phyloP scores from a whole-genome alignment of 2,888 invertebrate species.

The Chrysolina oricalcia region DNA sequence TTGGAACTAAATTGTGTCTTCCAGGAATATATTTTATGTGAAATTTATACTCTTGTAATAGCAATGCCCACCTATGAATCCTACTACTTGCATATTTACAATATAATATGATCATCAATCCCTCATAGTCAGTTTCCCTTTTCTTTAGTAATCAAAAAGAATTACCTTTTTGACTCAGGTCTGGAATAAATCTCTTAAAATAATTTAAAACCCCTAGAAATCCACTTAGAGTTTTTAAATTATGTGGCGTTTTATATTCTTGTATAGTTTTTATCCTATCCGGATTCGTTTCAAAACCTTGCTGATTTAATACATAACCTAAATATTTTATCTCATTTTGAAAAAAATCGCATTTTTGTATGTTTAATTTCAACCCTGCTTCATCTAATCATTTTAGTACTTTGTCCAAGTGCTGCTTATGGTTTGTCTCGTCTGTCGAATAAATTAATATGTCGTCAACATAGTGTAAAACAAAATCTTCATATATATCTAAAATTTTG shows the following conservation, averaged over 20 bases:
- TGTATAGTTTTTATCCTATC: too few species aligned
- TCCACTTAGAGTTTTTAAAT: constrained; percentile 11
- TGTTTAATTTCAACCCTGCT: neutral
- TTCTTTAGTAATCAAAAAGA: neutral
- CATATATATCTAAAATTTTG: neutral
- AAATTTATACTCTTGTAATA: constrained; percentile 13
- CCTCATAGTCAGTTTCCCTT: neutral
- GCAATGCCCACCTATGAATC: neutral
- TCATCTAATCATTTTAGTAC: neutral
- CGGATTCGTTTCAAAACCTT: constrained; percentile 18
- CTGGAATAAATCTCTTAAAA: constrained; percentile 2
- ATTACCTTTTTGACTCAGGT: neutral
- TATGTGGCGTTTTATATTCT: constrained; percentile 3
- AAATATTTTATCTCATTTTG: constrained; percentile 3
- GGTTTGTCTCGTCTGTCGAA: too few species aligned
- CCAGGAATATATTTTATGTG: neutral
- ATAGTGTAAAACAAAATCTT: constrained; percentile 21
- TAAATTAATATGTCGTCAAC: too few species aligned
- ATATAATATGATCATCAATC: neutral
- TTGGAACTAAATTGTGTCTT: too few species aligned
- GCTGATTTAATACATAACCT: too few species aligned
- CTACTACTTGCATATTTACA: too few species aligned
- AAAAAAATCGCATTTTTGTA: neutral
- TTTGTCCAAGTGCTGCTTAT: too few species aligned
- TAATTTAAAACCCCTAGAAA: constrained; percentile 14